A percentile compares a stretch with the other conserved stretches of the same genome.
These are phyloP conservation scores for Oreochromis aureus DNA, from an alignment of 2,113 vertebrate species.

Conservation along the genomic window DNA sequence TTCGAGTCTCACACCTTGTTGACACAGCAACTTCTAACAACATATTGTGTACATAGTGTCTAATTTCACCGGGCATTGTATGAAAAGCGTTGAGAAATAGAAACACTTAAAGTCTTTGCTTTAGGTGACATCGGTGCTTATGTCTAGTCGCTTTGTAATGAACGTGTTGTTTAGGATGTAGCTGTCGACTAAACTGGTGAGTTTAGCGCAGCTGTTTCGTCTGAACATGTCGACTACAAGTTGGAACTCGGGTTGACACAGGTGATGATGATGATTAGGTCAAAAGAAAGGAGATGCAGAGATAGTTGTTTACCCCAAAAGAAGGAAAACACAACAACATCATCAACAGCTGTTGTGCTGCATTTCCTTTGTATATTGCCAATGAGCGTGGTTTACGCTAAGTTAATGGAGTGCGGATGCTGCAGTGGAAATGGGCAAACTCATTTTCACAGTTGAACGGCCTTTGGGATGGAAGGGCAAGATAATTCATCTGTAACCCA, in stretches of 20 bases:
- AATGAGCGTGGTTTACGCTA: not conserved
- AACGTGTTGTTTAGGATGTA: not conserved
- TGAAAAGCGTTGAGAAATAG: not conserved
- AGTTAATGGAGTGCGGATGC: slow-evolving; percentile 17
- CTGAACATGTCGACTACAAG: not conserved
- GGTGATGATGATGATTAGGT: not conserved
- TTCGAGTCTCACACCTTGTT: not conserved
- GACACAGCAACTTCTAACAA: not conserved
- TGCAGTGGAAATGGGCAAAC: slow-evolving; percentile 30
- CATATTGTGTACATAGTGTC: not conserved
- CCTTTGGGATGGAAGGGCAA: not conserved
- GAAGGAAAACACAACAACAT: not conserved
- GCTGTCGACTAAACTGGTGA: not conserved
- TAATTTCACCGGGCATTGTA: not conserved
- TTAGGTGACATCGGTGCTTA: not conserved
- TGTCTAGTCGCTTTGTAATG: not conserved
- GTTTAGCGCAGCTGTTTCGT: not conserved
- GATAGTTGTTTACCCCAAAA: not conserved
- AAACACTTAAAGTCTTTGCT: not conserved
- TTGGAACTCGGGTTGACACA: not conserved
- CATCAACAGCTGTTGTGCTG: not conserved
- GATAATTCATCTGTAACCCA: slow-evolving; percentile 24
- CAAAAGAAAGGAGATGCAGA: not conserved
- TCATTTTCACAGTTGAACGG: slow-evolving; percentile 8
- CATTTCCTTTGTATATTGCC: slow-evolving; percentile 17